phyloP scores from a whole-genome alignment of 1,140 invertebrate genomes.

The Scaptomyza graminum region DNA sequence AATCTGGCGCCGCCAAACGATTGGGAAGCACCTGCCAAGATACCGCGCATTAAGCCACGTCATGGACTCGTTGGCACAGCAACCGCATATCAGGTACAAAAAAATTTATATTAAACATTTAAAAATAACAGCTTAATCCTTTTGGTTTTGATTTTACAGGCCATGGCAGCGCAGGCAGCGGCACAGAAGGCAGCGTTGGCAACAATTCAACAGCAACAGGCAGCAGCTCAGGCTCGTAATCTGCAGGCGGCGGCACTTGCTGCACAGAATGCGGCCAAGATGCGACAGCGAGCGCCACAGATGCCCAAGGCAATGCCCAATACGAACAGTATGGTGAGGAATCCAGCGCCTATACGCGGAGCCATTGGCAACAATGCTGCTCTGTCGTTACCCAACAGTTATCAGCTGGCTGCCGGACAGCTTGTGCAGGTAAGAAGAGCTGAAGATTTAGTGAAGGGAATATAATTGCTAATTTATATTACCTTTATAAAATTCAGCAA shows the following conservation, averaged over 20 bases:
- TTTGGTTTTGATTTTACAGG: slow-evolving; percentile 40
- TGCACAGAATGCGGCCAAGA: slow-evolving; percentile 79
- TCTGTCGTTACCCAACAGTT: slow-evolving; percentile 76
- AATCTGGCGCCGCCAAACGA: slow-evolving; percentile 93
- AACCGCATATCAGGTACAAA: slow-evolving; percentile 80
- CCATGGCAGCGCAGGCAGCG: slow-evolving; percentile 83
- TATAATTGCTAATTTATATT: background rate
- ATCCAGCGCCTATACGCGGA: slow-evolving; percentile 62
- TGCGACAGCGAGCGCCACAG: slow-evolving; percentile 69
- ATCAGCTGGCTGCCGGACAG: slow-evolving; percentile 77
- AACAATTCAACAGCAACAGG: slow-evolving; percentile 79
- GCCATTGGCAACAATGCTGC: slow-evolving; percentile 49
- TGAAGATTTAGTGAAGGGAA: background rate
- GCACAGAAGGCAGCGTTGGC: slow-evolving; percentile 82
- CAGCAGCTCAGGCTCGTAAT: slow-evolving; percentile 71
- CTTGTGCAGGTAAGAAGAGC: slow-evolving; percentile 65
- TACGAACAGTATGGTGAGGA: slow-evolving; percentile 59
- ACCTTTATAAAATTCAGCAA: slow-evolving; percentile 29
- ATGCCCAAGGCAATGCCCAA: slow-evolving; percentile 53
- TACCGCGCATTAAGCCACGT: slow-evolving; percentile 86
- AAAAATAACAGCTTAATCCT: background rate
- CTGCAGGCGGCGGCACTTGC: slow-evolving; percentile 77
- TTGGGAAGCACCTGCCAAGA: slow-evolving; percentile 96
- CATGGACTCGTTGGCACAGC: slow-evolving; percentile 83
- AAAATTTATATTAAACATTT: background rate